These are phyloP conservation scores for Microtus oregoni DNA, from an alignment of 2,113 vertebrate genomes.

Conservation along the genomic window DNA sequence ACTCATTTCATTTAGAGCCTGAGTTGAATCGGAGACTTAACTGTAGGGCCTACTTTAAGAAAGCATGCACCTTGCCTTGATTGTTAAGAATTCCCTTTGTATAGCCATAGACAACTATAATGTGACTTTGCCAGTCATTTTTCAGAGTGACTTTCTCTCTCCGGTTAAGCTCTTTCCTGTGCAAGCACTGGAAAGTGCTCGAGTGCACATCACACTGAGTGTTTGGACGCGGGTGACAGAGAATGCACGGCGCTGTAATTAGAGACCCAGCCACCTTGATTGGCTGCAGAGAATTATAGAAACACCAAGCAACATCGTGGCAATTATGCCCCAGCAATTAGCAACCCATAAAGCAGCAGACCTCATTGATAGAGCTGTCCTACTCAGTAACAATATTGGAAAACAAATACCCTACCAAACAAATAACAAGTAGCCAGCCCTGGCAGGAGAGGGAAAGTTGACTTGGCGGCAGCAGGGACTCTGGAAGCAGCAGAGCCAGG, in stretches of 20 bases:
- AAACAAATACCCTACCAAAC: constrained; percentile 67
- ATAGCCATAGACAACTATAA: neutral
- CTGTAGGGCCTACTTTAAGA: neutral
- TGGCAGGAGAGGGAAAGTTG: constrained; percentile 9
- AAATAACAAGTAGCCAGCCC: constrained; percentile 49
- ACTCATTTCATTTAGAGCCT: neutral
- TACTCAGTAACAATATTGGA: constrained; percentile 72
- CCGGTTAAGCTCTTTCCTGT: neutral
- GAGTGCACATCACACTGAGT: neutral
- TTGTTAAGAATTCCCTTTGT: neutral
- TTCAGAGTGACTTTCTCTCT: neutral
- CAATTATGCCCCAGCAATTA: constrained; percentile 74
- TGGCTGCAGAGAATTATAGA: constrained; percentile 70
- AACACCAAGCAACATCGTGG: constrained; percentile 32
- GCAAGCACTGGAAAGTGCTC: neutral
- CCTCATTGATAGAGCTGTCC: constrained; percentile 71
- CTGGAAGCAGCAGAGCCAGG: neutral
- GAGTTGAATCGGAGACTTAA: neutral
- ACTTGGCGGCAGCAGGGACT: neutral
- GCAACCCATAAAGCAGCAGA: constrained; percentile 72
- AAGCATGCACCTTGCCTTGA: neutral
- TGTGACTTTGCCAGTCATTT: neutral
- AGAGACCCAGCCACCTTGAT: constrained; percentile 58
- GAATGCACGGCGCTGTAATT: constrained; percentile 31
- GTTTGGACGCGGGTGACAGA: neutral